Evolutionary conservation across 2,888 invertebrate genomes (phyloP), one percentile per base, ranked within the genome.

Genomic region (Spodoptera exigua): DNA sequence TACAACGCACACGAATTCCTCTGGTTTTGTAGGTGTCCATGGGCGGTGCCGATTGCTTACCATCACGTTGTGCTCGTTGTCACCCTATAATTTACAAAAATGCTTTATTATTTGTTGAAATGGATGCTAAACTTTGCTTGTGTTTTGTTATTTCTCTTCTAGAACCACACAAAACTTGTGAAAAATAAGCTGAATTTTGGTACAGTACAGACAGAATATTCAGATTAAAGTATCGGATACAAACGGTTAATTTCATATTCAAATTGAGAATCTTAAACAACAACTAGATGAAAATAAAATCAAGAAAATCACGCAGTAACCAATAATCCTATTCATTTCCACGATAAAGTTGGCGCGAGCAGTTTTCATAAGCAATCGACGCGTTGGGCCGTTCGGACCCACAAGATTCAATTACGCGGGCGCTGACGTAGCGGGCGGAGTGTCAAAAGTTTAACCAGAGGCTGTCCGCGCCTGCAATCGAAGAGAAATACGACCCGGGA

Each of bases 361-460:
- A 74, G 68, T 78, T 79, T 85, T 81, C 80, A 75, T 81, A 86
- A 85, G 82, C 82, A 80, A 79, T 81, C 75, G 79, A 74, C 55
- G 57, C 61, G 48, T 53, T 62, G 60, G 72, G 72, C 72, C 61
- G 60, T 18, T 46, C 72, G 74, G 82, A 86, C 85, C 86, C 88
- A 62, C 85, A 87, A 85, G 87, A 89, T 89, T 89, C 88, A 89
- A 89, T 90, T 89, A 89, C 83, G 71, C 63, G 64, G 71, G 68
- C 74, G 88, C 88, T 90, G 90, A 89, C 88, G 52, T 48, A 41
- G 69, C 73, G 41, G 55, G 72, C 53, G 80, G 72, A 72, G 83
- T 84, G 81, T 85, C 89, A 85, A 81, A 88, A 89, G 81, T 88
- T 86, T 82, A 80, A 78, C 84, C 76, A 79, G 74, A 66, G 61